phyloP scores from a whole-genome alignment of 2,113 vertebrate species.

The Taxidea taxus region DNA sequence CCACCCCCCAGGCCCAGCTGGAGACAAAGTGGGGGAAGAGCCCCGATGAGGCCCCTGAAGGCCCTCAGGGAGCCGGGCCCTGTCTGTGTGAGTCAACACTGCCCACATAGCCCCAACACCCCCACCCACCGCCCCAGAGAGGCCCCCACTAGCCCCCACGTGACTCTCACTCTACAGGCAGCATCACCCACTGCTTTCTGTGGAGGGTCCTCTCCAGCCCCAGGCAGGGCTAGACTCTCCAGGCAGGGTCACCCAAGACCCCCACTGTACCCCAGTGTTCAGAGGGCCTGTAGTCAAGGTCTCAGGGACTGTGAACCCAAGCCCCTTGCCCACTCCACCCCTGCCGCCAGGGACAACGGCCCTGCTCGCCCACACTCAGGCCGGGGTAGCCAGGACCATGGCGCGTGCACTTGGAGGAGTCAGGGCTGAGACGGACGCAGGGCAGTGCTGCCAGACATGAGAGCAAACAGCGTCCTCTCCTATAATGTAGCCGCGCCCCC shows the following conservation, averaged over 20 bases:
- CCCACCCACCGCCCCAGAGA: not conserved
- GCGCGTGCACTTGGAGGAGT: not conserved
- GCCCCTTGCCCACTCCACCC: not conserved
- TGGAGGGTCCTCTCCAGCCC: not conserved
- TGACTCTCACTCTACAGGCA: rapidly evolving
- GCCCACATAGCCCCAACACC: not conserved
- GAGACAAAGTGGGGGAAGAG: rapidly evolving
- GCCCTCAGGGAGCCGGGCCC: rapidly evolving
- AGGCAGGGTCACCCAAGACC: no score
- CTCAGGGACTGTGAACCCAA: not conserved
- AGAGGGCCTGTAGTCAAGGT: not conserved
- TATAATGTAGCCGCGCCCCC: rapidly evolving
- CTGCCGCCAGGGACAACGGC: rapidly evolving
- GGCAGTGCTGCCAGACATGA: rapidly evolving
- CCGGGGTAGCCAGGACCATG: not conserved
- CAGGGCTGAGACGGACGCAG: rapidly evolving
- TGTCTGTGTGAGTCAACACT: not conserved
- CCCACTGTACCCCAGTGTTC: not conserved
- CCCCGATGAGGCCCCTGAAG: not conserved
- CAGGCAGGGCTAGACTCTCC: no score
- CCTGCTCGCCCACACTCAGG: not conserved
- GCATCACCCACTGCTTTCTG: rapidly evolving
- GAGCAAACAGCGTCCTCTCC: rapidly evolving
- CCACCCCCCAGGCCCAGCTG: not conserved
- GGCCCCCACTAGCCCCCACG: rapidly evolving